Evolutionary conservation across 2,797 vertebrate genomes (phyloP).

Genomic region (Mormyrops boulengeri): DNA sequence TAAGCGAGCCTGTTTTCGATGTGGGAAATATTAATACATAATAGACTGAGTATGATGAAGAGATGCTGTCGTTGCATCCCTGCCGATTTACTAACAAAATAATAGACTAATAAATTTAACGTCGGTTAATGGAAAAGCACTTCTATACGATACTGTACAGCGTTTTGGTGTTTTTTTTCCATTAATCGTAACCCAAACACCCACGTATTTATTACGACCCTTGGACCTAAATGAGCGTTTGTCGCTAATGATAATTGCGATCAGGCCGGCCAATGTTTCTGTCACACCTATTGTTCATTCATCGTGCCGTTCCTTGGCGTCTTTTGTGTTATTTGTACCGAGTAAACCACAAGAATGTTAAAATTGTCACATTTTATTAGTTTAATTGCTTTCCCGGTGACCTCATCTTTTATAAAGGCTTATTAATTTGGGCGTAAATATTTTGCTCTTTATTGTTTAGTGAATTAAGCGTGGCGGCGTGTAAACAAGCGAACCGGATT

Average conservation of each 20-base stretch:
- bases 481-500: neutral
- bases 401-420: neutral
- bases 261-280: neutral
- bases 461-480: neutral
- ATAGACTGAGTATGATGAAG: neutral
- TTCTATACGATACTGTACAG: neutral
- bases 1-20: neutral
- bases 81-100: neutral
- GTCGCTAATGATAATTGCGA: neutral
- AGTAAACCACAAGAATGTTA: neutral
- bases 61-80: neutral
- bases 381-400: neutral
- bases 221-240: neutral
- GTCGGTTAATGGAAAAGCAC: neutral
- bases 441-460: neutral
- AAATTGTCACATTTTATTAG: neutral
- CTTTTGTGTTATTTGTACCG: neutral
- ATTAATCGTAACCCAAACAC: neutral
- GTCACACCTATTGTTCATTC: conserved; percentile 12
- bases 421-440: neutral
- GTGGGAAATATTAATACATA: neutral
- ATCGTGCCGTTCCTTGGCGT: neutral
- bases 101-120: neutral
- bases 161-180: neutral
- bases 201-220: neutral